These are phyloP conservation scores for Lymantria dispar DNA, from an alignment of 2,888 invertebrate species.

Conservation along the genomic window DNA sequence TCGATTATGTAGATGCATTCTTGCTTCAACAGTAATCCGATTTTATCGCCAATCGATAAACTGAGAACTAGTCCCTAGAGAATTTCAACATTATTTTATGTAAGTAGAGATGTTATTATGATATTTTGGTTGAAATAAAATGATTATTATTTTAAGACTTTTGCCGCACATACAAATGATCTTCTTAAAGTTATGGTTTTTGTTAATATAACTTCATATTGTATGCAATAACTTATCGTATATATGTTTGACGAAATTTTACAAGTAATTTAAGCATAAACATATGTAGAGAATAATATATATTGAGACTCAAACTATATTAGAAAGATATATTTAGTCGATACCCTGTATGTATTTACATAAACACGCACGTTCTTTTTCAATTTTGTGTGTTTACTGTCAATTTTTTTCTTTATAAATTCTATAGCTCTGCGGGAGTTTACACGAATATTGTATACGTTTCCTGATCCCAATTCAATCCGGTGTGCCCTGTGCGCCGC, in stretches of 20 bases:
- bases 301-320: background rate
- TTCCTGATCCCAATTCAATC: constrained; percentile 60
- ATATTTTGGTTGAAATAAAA: background rate
- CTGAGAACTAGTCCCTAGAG: constrained; percentile 9
- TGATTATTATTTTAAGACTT: background rate
- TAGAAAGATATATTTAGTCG: constrained; percentile 19
- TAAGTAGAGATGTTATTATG: constrained; percentile 3
- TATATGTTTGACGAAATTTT: too few relatives aligned
- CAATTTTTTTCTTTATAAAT: constrained; percentile 53
- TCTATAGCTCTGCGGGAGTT: constrained; percentile 67
- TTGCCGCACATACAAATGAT: too few relatives aligned
- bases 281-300: too few relatives aligned
- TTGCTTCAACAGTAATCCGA: constrained; percentile 21
- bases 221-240: too few relatives aligned
- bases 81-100: constrained; percentile 30
- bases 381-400: constrained; percentile 33
- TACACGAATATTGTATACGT: constrained; percentile 51
- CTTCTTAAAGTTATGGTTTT: too few relatives aligned
- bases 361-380: constrained; percentile 19
- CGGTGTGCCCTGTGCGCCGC: constrained; percentile 58
- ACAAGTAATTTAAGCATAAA: too few relatives aligned
- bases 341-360: constrained; percentile 17
- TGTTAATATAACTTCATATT: too few relatives aligned
- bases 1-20: constrained; percentile 35
- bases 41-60: constrained; percentile 23